These are phyloP conservation scores for Daktulosphaira vitifoliae DNA, from an alignment of 1,140 invertebrate genomes.

Conservation along the genomic window DNA sequence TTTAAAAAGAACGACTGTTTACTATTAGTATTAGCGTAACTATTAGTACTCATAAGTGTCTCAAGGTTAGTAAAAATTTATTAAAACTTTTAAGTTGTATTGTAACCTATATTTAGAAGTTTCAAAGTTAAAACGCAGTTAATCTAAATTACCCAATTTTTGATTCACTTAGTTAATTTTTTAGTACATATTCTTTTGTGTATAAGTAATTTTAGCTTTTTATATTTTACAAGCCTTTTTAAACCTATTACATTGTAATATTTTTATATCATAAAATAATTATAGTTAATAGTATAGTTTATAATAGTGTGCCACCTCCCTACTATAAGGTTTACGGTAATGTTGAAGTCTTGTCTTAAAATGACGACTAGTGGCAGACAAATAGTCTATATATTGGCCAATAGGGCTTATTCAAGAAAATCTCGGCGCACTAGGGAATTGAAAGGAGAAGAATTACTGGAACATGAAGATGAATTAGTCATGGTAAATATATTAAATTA, in stretches of 20 bases:
- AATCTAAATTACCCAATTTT: not conserved
- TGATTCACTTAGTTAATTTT: too few species aligned
- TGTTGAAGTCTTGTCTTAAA: conserved; percentile 27
- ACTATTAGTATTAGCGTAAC: not conserved
- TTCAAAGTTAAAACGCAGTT: conserved; percentile 25
- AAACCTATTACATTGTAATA: too few species aligned
- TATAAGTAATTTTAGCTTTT: not conserved
- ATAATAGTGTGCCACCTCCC: conserved; percentile 28
- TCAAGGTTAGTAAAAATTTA: conserved; percentile 24
- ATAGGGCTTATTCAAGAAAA: conserved; percentile 23
- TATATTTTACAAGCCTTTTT: too few species aligned
- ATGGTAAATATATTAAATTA: not conserved
- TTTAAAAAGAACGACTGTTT: not conserved
- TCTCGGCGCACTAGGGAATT: conserved; percentile 6
- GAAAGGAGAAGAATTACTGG: conserved; percentile 24
- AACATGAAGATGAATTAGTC: conserved; percentile 22
- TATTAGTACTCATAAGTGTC: not conserved
- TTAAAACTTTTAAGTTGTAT: not conserved
- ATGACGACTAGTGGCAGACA: conserved; percentile 11
- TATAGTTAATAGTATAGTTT: too few species aligned
- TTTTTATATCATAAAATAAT: too few species aligned
- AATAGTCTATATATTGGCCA: conserved; percentile 24
- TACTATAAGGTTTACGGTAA: conserved; percentile 13
- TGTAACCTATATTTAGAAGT: conserved; percentile 1
- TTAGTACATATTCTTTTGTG: not conserved